Evolutionary conservation across 1,140 invertebrate genomes (phyloP).

Genomic region (honey bee (Apis mellifera)): Amel_HAv3.1 CM009939.2:11367001-11367500

Average conservation of each 20-base stretch:
- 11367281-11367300: neutral
- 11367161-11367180: constrained; percentile 29
- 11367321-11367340: too few species aligned
- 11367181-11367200: neutral
- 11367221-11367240: neutral
- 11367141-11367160: constrained; percentile 6
- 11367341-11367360: neutral
- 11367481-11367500: constrained; percentile 33
- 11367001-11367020: constrained; percentile 75
- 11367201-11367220: neutral
- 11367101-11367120: neutral
- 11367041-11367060: constrained; percentile 67
- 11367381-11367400: neutral
- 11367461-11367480: neutral
- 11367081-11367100: constrained; percentile 41
- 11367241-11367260: neutral
- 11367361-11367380: neutral
- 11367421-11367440: neutral
- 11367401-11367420: neutral
- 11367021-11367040: constrained; percentile 73
- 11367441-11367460: neutral
- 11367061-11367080: constrained; percentile 44
- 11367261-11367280: neutral
- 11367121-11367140: constrained; percentile 8
- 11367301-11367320: too few species aligned